Conservation (phyloP, 2,888 invertebrate genomes). For the Bhutanitis thaidina region DNA sequence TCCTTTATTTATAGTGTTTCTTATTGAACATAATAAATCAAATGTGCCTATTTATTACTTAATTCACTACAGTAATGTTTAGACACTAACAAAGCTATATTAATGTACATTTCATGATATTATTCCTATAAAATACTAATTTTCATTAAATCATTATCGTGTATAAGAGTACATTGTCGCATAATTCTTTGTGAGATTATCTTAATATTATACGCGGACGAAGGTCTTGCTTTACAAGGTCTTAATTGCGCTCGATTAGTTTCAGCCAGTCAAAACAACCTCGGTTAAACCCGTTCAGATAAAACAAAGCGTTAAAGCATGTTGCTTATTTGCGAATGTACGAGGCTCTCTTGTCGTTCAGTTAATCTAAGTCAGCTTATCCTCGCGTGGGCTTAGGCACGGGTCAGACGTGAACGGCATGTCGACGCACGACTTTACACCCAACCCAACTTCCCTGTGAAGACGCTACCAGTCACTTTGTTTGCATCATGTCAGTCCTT, state of each 20-base stretch:
- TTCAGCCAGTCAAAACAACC: conserved; percentile 15
- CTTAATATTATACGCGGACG: not conserved
- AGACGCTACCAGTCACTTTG: conserved; percentile 42
- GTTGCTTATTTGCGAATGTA: conserved; percentile 43
- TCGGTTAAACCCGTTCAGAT: conserved; percentile 18
- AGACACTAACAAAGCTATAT: not conserved
- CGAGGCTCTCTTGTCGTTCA: conserved; percentile 55
- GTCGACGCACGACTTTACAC: conserved; percentile 27
- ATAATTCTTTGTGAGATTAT: conserved; percentile 20
- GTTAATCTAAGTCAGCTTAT: conserved; percentile 50
- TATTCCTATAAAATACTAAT: not conserved
- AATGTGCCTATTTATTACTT: conserved; percentile 6
- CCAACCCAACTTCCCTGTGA: conserved; percentile 36
- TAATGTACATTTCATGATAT: not conserved
- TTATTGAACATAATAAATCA: conserved; percentile 13
- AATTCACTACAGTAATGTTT: conserved; percentile 9
- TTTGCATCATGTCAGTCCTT: conserved; percentile 56
- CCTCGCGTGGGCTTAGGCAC: conserved; percentile 36
- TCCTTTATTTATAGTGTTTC: conserved; percentile 10
- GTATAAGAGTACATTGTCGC: not conserved
- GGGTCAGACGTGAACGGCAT: conserved; percentile 48
- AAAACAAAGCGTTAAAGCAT: conserved; percentile 39
- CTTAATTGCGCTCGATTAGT: conserved; percentile 18
- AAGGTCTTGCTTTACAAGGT: conserved; percentile 16
- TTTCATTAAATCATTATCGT: not conserved